Conservation (phyloP, 2,797 vertebrate genomes). For the Diglossa cyanea region DNA sequence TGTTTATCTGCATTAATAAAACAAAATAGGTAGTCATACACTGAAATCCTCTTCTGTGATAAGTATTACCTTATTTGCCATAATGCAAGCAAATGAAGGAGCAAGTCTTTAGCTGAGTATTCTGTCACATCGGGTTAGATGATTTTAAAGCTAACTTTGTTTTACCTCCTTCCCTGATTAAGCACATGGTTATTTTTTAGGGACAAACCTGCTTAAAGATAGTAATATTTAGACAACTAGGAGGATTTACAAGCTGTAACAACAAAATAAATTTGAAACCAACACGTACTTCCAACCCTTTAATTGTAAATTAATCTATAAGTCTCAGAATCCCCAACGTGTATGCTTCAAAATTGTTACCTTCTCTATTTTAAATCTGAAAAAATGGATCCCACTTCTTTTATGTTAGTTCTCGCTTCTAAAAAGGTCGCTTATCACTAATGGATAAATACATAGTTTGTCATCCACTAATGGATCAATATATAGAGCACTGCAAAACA, state of each 20-base stretch:
- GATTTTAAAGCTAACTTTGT: neutral
- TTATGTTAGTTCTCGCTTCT: neutral
- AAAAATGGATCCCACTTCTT: neutral
- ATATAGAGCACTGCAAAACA: neutral
- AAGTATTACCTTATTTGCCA: neutral
- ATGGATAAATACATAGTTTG: too few relatives aligned
- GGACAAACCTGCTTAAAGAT: neutral
- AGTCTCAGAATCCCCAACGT: neutral
- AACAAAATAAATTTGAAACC: neutral
- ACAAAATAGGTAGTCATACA: neutral
- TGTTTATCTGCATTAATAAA: neutral
- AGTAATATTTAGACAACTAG: neutral
- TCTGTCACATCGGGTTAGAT: neutral
- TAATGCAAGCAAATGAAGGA: neutral
- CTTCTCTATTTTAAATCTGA: neutral
- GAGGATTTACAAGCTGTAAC: neutral
- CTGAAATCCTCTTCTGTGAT: neutral
- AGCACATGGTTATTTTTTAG: neutral
- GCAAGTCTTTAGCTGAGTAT: neutral
- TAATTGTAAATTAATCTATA: neutral
- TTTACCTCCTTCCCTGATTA: neutral
- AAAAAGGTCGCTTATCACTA: neutral
- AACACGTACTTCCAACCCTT: neutral
- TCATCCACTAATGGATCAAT: neutral
- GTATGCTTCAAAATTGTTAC: neutral